These are phyloP conservation scores for Mormoops blainvillei DNA, from an alignment of 2,113 vertebrate genomes.

Conservation along the genomic window DNA sequence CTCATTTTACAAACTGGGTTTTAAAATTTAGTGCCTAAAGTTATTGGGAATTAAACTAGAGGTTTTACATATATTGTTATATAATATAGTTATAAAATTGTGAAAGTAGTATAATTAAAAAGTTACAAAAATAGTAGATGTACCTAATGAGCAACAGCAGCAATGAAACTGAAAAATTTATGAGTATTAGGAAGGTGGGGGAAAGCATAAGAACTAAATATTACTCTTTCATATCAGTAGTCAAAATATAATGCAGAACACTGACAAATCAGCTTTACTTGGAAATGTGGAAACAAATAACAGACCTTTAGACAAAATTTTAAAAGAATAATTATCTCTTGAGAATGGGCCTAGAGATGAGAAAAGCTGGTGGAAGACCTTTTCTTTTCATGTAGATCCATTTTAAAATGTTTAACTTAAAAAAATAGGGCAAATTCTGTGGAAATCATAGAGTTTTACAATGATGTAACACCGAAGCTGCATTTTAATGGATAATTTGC, in stretches of 20 bases:
- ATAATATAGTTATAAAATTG: not conserved
- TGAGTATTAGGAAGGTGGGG: not conserved
- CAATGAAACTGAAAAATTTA: not conserved
- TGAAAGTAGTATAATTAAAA: not conserved
- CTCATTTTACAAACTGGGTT: not conserved
- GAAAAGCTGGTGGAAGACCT: not conserved
- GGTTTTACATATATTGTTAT: not conserved
- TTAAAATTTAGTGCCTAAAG: not conserved
- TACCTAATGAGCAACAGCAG: not conserved
- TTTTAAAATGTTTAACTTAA: not conserved
- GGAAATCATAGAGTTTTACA: not conserved
- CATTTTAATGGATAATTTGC: not conserved
- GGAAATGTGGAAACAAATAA: not conserved
- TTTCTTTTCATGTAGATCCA: not conserved
- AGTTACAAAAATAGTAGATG: not conserved
- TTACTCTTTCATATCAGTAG: not conserved
- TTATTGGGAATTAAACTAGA: not conserved
- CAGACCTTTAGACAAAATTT: not conserved
- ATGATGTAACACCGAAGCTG: not conserved
- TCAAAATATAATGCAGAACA: not conserved
- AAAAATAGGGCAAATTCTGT: not conserved
- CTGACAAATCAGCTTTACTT: not conserved
- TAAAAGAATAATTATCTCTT: not conserved
- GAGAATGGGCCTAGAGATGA: not conserved
- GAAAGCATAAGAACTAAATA: not conserved